Base-by-base conservation (phyloP, 2,797 vertebrate species). In the Galagoides demidoff region DNA sequence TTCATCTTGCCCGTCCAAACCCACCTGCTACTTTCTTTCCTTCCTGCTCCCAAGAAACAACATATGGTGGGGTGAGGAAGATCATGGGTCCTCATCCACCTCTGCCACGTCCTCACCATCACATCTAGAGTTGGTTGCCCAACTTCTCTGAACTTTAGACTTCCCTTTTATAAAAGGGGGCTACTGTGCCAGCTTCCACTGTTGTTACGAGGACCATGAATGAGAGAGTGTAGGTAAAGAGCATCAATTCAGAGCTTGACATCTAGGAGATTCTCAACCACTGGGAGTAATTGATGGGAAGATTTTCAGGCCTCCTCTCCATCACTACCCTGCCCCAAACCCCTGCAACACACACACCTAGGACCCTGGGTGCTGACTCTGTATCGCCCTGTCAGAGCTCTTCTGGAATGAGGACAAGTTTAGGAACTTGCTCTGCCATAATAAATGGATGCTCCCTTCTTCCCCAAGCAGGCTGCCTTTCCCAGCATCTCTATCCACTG, bases 131-230 rank as follows among this genome's bases (percentile, higher is more conserved):
- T 71, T 31, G 20, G 37, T 25, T 13, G 64, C 81, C 73, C 14
- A 45, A 23, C n/a, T 31, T 86, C 74, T 73, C 63, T 37, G 71
- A 78, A 76, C 9, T 0, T 55, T 12, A 84, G 84, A 43, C 27
- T 63, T 86, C 55, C 16, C 77, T 85, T 88, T 57, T 13, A 78
- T 34, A 31, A 63, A 63, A 57, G 10, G 66, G 9, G 11, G 52
- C 19, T 52, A 0, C 17, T 1, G n/a, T 0, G 0, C 29, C 3
- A 3, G 45, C 92, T 31, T 43, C 2, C 0, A 0, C 2, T 4
- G 14, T 27, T 9, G 45, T 66, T 43, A 23, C 20, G 57, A 79
- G 55, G 22, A n/a, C 25, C n/a, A n/a, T 1, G 22, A 7, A 13
- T 2, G 63, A 87, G 29, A 14, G 0, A 3, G 0, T 34, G 16